Evolutionary conservation across 1,140 invertebrate species (phyloP).

Genomic region (Drosophila equinoxialis): DNA sequence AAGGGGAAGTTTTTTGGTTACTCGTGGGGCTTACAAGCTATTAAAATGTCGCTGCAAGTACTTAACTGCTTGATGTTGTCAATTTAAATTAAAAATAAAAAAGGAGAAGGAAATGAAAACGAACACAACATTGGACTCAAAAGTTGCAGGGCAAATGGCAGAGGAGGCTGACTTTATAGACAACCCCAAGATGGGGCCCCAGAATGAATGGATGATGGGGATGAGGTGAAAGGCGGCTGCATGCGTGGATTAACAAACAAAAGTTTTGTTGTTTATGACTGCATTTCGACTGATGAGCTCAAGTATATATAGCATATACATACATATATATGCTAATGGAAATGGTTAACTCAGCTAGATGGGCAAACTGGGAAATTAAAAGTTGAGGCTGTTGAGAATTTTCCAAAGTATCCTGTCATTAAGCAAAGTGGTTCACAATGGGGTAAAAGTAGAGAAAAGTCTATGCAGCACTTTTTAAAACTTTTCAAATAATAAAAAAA

Average conservation of each 20-base stretch:
- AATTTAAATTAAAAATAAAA: conserved; percentile 74
- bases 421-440: conserved; percentile 50
- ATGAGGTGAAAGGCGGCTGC: conserved; percentile 29
- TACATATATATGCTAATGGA: conserved; percentile 73
- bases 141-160: conserved; percentile 59
- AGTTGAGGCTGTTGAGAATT: conserved; percentile 45
- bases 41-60: conserved; percentile 81
- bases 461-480: not conserved
- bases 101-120: conserved; percentile 1
- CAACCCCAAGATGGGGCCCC: conserved; percentile 35
- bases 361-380: conserved; percentile 77
- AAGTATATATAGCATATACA: not conserved
- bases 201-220: conserved; percentile 60
- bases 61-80: conserved; percentile 81
- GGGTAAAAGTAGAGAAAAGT: not conserved
- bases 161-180: conserved; percentile 52
- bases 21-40: conserved; percentile 79
- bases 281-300: conserved; percentile 33
- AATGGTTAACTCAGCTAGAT: conserved; percentile 84
- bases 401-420: conserved; percentile 56
- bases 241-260: conserved; percentile 69
- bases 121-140: conserved; percentile 62
- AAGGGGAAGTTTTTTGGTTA: conserved; percentile 56
- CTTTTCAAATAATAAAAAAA: conserved; percentile 9
- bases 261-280: conserved; percentile 65